Evolutionary conservation across 2,888 invertebrate genomes (phyloP).

Genomic region (Deilephila porcellus): DNA sequence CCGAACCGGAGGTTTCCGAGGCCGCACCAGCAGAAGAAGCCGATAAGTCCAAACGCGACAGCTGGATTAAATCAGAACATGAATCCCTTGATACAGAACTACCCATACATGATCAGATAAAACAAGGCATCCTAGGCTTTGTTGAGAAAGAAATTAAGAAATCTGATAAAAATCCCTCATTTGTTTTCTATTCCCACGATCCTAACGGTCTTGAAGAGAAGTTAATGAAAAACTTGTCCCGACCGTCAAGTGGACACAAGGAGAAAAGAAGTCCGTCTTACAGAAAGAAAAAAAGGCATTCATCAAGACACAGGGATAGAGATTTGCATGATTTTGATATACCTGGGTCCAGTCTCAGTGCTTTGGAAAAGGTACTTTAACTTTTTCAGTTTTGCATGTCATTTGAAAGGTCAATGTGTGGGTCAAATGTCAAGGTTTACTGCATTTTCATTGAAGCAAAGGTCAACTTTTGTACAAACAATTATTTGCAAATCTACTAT

Average conservation of each 20-base stretch:
- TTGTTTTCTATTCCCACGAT: conserved; percentile 81
- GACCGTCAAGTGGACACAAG: conserved; percentile 79
- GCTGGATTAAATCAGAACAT: conserved; percentile 80
- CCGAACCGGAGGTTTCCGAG: conserved; percentile 48
- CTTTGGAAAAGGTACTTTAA: conserved; percentile 72
- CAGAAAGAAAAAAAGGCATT: conserved; percentile 78
- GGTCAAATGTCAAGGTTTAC: background rate
- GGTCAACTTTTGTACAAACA: background rate
- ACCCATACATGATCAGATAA: conserved; percentile 85
- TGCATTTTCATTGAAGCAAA: background rate
- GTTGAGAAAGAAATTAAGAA: conserved; percentile 82
- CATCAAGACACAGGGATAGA: conserved; percentile 75
- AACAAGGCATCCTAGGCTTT: conserved; percentile 80
- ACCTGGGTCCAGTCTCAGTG: conserved; percentile 81
- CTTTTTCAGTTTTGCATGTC: conserved; percentile 2
- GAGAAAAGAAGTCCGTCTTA: conserved; percentile 80
- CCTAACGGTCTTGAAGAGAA: conserved; percentile 80
- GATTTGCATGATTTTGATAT: conserved; percentile 81
- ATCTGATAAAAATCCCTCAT: conserved; percentile 77
- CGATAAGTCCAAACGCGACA: conserved; percentile 76
- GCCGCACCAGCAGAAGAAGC: conserved; percentile 29
- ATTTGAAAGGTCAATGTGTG: conserved; percentile 28
- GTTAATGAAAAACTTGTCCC: conserved; percentile 71
- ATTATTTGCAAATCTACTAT: too few species aligned
- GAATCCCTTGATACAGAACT: conserved; percentile 84